Percentiles rank a stretch among this genome's conserved stretches.
These are phyloP conservation scores for Scortum barcoo DNA, from an alignment of 2,113 vertebrate species.

Conservation along the genomic window DNA sequence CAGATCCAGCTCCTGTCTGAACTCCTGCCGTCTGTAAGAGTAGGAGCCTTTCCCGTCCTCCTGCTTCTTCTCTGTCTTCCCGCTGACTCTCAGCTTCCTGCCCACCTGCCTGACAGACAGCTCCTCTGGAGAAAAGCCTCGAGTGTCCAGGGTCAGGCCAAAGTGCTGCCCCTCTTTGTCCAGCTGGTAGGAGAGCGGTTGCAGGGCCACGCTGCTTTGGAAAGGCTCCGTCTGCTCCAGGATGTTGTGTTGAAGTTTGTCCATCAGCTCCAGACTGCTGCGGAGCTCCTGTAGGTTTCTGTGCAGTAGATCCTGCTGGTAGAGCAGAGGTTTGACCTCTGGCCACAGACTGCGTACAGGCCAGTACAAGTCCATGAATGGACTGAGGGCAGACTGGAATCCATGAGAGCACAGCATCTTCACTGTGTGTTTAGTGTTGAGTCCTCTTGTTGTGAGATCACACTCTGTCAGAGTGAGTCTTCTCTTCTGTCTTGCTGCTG, in stretches of 20 bases:
- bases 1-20: constrained; percentile 80
- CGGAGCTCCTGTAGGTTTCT: constrained; percentile 18
- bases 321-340: constrained; percentile 71
- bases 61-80: constrained; percentile 77
- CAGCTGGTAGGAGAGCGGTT: constrained; percentile 61
- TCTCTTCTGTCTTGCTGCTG: constrained; percentile 28
- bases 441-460: constrained; percentile 1
- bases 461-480: constrained; percentile 19
- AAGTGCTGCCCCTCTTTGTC: constrained; percentile 64
- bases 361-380: constrained; percentile 20
- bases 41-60: constrained; percentile 74
- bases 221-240: constrained; percentile 68
- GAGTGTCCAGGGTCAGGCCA: constrained; percentile 74
- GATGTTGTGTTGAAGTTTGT: constrained; percentile 63
- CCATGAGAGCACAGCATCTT: constrained; percentile 44
- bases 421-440: background rate
- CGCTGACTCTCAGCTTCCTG: constrained; percentile 75
- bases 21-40: constrained; percentile 76
- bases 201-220: constrained; percentile 18
- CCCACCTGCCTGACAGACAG: constrained; percentile 80
- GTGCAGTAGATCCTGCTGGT: constrained; percentile 58
- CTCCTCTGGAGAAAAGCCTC: constrained; percentile 75
- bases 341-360: constrained; percentile 41
- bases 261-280: constrained; percentile 64
- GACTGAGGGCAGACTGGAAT: constrained; percentile 23